Evolutionary conservation across 92 coral and sea anemone genomes (phyloP).

Genomic region (Phymanthus crucifer): DNA sequence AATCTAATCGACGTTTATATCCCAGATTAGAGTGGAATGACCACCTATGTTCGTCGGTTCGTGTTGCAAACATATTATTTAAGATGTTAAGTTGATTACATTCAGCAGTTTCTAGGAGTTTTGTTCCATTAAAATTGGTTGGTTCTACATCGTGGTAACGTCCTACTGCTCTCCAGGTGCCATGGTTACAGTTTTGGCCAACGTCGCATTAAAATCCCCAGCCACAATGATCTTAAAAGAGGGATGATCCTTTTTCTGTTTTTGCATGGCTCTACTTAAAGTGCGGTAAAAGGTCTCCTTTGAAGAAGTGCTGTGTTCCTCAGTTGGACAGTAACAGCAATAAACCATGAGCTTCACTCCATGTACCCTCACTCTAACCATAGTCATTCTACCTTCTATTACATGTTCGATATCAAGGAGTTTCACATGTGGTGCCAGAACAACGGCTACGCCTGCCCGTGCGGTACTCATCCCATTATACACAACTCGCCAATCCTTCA

Average conservation of each 20-base stretch:
- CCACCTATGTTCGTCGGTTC: too few species aligned
- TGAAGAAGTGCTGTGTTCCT: slow-evolving; percentile 12
- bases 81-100: too few species aligned
- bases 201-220: slow-evolving; percentile 31
- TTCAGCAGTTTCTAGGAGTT: too few species aligned
- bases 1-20: too few species aligned
- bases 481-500: too few species aligned
- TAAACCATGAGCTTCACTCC: slow-evolving; percentile 18
- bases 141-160: too few species aligned
- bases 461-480: too few species aligned
- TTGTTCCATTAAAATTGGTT: too few species aligned
- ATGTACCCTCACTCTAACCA: slow-evolving; percentile 13
- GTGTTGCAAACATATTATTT: too few species aligned
- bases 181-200: slow-evolving; percentile 16
- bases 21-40: too few species aligned
- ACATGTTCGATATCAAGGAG: slow-evolving; percentile 19
- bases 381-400: slow-evolving; percentile 7
- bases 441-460: too few species aligned
- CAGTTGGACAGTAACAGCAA: slow-evolving; percentile 32
- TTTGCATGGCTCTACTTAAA: neutral
- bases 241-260: slow-evolving; percentile 3
- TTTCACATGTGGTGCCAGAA: too few species aligned
- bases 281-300: slow-evolving; percentile 19
- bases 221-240: slow-evolving; percentile 2
- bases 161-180: neutral